Percentiles rank a stretch among this genome's conserved stretches.
These are phyloP conservation scores for Paramisgurnus dabryanus DNA, from an alignment of 2,113 vertebrate species.

Conservation along the genomic window DNA sequence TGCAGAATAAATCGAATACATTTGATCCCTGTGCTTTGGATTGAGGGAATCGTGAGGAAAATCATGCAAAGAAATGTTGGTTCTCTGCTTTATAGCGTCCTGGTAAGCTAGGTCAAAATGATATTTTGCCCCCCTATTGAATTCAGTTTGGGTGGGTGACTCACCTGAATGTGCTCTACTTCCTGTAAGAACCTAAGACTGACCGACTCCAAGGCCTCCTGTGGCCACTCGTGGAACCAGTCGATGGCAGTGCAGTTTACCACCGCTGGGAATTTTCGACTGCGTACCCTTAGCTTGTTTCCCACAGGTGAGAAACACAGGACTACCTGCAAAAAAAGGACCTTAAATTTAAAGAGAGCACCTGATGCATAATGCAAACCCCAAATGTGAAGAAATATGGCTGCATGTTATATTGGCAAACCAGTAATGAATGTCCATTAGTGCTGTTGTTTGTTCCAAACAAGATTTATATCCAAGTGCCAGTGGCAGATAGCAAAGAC, in stretches of 20 bases:
- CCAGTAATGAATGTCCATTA: too few relatives aligned
- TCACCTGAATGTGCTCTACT: slow-evolving; percentile 82
- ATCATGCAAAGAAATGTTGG: background rate
- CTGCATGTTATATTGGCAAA: too few relatives aligned
- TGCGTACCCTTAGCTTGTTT: slow-evolving; percentile 79
- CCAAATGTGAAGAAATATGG: too few relatives aligned
- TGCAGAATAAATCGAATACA: background rate
- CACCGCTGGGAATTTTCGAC: slow-evolving; percentile 90
- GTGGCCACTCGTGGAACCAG: slow-evolving; percentile 96
- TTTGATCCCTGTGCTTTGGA: background rate
- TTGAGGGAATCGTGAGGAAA: background rate
- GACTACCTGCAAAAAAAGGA: slow-evolving; percentile 73
- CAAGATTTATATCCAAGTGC: too few relatives aligned
- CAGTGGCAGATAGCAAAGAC: too few relatives aligned
- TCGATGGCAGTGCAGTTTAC: slow-evolving; percentile 83
- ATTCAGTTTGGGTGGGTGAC: slow-evolving; percentile 22
- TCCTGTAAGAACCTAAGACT: slow-evolving; percentile 87
- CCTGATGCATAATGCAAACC: too few relatives aligned
- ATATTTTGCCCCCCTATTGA: background rate
- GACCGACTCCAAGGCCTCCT: slow-evolving; percentile 87
- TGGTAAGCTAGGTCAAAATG: background rate
- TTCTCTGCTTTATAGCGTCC: background rate
- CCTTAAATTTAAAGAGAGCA: too few relatives aligned
- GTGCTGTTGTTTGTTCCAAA: too few relatives aligned
- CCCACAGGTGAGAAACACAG: slow-evolving; percentile 93